Base-by-base conservation (phyloP, 2,888 invertebrate species). In the Mesoligia furuncula region DNA sequence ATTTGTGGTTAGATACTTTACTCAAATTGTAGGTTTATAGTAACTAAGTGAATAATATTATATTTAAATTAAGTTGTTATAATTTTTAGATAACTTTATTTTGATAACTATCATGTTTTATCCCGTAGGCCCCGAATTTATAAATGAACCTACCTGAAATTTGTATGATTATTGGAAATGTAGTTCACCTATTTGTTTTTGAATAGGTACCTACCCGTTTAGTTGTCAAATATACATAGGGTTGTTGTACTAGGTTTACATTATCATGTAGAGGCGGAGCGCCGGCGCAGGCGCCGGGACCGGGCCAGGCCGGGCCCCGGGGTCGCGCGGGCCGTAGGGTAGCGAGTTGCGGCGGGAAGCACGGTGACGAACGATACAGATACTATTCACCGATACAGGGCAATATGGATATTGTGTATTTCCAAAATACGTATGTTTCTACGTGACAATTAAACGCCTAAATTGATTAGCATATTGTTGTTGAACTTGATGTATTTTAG, bases 401-500 rank as follows among this genome's bases (percentile, higher is more conserved):
- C 90, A 89, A 91, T 89, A 89, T 85, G 76, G 81, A 87, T 88
- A 90, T 82, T 79, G 85, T 86, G 86, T 82, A 90, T 87, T 89
- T 91, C 89, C 90, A 87, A 91, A 88, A 93, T 93, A 93, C 91
- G 92, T 94, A 93, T 92, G 90, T 93, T 93, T 93, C 91, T 93
- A 93, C 90, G 90, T 91, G 91, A 94, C 92, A 93, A 94, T 93
- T 93, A 93, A 91, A 91, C 91, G 95, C 95, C 96, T 96, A 96
- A 96, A 85, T 91, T 93, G 90, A 93, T 90, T 95, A 94, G 94
- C 88, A 92, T 92, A 95, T 95, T 95, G 95, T 96, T 96, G 96
- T 96, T 96, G 94, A 93, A 95, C 92, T 96, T 94, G 95, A 94
- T 96, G 96, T 96, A 96, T 96, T 96, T 96, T 96, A 96, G 96